Percentiles rank a stretch among this genome's conserved stretches.
phyloP scores from a whole-genome alignment of 2,113 vertebrate species.

The Leptobrachium leishanense region DNA sequence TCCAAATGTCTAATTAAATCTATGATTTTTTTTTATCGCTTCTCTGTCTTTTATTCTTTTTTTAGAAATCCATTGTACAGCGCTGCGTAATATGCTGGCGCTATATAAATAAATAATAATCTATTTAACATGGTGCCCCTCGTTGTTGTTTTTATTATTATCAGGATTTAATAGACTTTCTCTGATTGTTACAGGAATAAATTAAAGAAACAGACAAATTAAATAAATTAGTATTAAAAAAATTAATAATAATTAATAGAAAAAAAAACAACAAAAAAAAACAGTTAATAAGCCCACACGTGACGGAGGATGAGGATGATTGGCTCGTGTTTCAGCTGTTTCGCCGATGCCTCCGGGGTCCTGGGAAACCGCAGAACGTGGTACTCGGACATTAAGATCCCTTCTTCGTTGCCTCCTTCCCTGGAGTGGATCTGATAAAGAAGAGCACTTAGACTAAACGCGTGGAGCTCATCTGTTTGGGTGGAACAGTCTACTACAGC shows the following conservation, averaged over 20 bases:
- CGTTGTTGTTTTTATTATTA: too few species aligned
- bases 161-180: background rate
- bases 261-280: background rate
- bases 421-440: slow-evolving; percentile 16
- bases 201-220: background rate
- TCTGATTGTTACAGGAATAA: slow-evolving; percentile 8
- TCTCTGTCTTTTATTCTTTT: too few species aligned
- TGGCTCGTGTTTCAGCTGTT: slow-evolving; percentile 1
- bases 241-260: background rate
- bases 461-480: slow-evolving; percentile 16
- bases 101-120: too few species aligned
- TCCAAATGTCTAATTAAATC: too few species aligned
- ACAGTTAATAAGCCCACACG: slow-evolving; percentile 1
- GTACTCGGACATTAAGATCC: slow-evolving; percentile 17
- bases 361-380: slow-evolving; percentile 17
- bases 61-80: too few species aligned
- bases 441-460: slow-evolving; percentile 27
- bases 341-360: slow-evolving; percentile 5
- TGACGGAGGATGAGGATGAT: slow-evolving; percentile 20
- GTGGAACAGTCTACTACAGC: slow-evolving; percentile 33
- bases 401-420: slow-evolving; percentile 1
- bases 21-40: too few species aligned
- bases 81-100: too few species aligned
- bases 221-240: background rate
- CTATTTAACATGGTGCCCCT: too few species aligned